These are phyloP conservation scores for Agonopterix subpropinquella DNA, from an alignment of 2,888 invertebrate species.

Conservation along the genomic window DNA sequence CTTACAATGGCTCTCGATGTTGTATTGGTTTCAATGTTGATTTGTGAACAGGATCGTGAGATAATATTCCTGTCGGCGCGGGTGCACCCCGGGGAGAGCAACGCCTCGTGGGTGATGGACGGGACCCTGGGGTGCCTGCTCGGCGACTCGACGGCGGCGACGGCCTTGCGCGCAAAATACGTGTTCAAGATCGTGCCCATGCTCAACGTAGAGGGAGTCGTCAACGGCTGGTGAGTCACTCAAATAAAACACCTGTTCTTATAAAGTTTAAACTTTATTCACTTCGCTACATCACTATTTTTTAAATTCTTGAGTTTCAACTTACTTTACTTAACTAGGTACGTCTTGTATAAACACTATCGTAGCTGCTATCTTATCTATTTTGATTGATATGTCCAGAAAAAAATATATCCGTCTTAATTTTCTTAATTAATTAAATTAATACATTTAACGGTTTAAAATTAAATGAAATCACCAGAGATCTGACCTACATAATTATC, in stretches of 20 bases:
- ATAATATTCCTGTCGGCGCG: constrained; percentile 84
- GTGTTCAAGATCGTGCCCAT: constrained; percentile 92
- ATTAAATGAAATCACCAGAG: constrained; percentile 56
- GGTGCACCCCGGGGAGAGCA: constrained; percentile 93
- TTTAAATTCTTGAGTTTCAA: constrained; percentile 70
- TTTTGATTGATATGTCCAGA: constrained; percentile 64
- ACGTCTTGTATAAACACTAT: constrained; percentile 69
- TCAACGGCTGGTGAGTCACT: constrained; percentile 87
- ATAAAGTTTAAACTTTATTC: constrained; percentile 63
- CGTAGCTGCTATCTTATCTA: constrained; percentile 52
- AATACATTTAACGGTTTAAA: constrained; percentile 56
- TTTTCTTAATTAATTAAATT: constrained; percentile 57
- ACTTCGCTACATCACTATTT: constrained; percentile 65
- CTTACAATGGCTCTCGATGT: too few relatives aligned
- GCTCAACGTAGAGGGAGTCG: constrained; percentile 92
- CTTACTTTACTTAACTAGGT: constrained; percentile 67
- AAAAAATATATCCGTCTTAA: constrained; percentile 37
- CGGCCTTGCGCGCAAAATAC: constrained; percentile 79
- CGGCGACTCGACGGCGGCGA: constrained; percentile 71
- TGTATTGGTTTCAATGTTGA: too few relatives aligned
- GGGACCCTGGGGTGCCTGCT: constrained; percentile 82
- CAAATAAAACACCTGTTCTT: constrained; percentile 12
- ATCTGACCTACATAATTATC: constrained; percentile 57
- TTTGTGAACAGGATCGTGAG: constrained; percentile 71
- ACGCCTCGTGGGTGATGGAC: constrained; percentile 92